Conservation (phyloP, 2,888 invertebrate genomes). For the Asteroscopus sphinx region DNA sequence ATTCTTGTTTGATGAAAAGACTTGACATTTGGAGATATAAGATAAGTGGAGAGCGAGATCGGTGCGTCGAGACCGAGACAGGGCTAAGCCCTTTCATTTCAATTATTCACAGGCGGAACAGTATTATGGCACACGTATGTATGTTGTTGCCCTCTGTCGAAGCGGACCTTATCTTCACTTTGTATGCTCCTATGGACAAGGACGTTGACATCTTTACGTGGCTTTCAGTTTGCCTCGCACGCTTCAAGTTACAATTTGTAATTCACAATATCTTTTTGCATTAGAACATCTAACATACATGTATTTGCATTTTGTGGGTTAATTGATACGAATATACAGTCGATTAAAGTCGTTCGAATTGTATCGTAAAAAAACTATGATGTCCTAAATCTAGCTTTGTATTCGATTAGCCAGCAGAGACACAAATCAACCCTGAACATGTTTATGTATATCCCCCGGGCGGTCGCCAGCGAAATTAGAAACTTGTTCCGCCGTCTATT, state of each 20-base stretch:
- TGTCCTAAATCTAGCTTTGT: slow-evolving; percentile 15
- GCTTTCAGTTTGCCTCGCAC: slow-evolving; percentile 32
- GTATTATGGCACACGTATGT: slow-evolving; percentile 69
- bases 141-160: slow-evolving; percentile 63
- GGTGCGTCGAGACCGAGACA: slow-evolving; percentile 66
- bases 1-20: slow-evolving; percentile 26
- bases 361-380: slow-evolving; percentile 13
- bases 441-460: slow-evolving; percentile 29
- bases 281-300: slow-evolving; percentile 3
- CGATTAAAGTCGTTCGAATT: slow-evolving; percentile 6
- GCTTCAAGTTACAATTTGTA: slow-evolving; percentile 10
- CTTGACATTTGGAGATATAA: slow-evolving; percentile 55
- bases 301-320: slow-evolving; percentile 12
- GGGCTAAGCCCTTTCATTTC: slow-evolving; percentile 77
- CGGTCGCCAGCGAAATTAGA: slow-evolving; percentile 44
- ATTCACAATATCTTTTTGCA: slow-evolving; percentile 17
- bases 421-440: slow-evolving; percentile 31
- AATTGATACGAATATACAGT: slow-evolving; percentile 1
- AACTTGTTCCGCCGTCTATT: slow-evolving; percentile 63
- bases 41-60: slow-evolving; percentile 68
- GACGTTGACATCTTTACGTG: slow-evolving; percentile 58
- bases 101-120: slow-evolving; percentile 79
- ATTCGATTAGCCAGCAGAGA: slow-evolving; percentile 24
- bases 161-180: slow-evolving; percentile 62
- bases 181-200: slow-evolving; percentile 58